Base-by-base conservation (phyloP, 2,797 vertebrate species). In the Falco cherrug region DNA sequence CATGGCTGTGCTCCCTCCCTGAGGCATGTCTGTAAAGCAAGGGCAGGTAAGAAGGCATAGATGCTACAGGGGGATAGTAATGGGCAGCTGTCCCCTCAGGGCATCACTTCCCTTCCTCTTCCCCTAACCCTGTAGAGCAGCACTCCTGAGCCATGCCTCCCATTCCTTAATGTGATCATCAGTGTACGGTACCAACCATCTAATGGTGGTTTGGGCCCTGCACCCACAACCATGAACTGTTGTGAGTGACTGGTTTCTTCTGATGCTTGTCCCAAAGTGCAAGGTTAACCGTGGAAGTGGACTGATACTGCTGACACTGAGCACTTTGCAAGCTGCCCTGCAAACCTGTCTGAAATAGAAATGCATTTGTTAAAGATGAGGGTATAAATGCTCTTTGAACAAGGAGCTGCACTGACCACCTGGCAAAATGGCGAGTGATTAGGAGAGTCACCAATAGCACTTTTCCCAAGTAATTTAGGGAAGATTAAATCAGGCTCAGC, bases 181-280 rank as follows among this genome's bases (percentile, higher is more conserved):
- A 5, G 21, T 3, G 11, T 28, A 37, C 43, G 45, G 35, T 9
- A 28, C 63, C 69, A 29, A 43, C 10, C 26, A 14, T 14, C 26
- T 57, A 33, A 19, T 0, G 2, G 20, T 35, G 16, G 10, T 21
- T 25, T 0, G 0, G 41, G 22, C 10, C 26, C 13, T 60, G 4
- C 20, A 37, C 22, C 28, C 39, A 35, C 25, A 77, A 29, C 39
- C 53, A 48, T 0, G 0, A 25, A 2, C 11, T 35, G 11, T 4
- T 64, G 50, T 14, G n/a, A 57, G 39, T 24, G 14, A 33, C 1
- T 0, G 1, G 7, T n/a, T 19, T 67, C 17, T 48, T 60, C 18
- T 11, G 31, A 10, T 25, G 28, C 19, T 50, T 10, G 5, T 5
- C 65, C 37, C 53, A 57, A 84, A 79, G 43, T 54, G 10, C 21